phyloP scores from a whole-genome alignment of 2,113 vertebrate species.

The Lates calcarifer region DNA sequence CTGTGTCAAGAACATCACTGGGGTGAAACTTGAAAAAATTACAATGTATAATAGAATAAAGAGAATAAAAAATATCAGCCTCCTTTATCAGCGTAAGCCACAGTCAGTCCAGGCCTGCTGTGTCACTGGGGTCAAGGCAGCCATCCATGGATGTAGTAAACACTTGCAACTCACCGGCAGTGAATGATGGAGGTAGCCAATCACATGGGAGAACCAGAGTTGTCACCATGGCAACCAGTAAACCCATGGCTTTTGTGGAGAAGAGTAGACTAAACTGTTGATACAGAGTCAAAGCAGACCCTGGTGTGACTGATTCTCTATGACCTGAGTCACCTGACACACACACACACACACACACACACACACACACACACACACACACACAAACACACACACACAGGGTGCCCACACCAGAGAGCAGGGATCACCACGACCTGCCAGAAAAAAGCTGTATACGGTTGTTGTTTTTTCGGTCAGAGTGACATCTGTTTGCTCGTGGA shows the following conservation, averaged over 20 bases:
- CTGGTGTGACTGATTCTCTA: conserved; percentile 33
- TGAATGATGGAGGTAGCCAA: conserved; percentile 35
- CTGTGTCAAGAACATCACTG: neutral
- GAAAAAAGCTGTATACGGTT: conserved; percentile 21
- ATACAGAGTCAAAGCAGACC: conserved; percentile 61
- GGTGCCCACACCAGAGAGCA: conserved; percentile 3
- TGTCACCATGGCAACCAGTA: conserved; percentile 56
- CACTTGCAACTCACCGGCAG: conserved; percentile 21
- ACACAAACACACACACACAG: conserved; percentile 30
- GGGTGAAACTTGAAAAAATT: neutral
- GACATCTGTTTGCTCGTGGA: conserved; percentile 63
- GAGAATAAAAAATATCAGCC: neutral
- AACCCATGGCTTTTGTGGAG: conserved; percentile 47
- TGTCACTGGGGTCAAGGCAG: conserved; percentile 29
- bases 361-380: conserved; percentile 27
- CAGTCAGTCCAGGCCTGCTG: conserved; percentile 1
- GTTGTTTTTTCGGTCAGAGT: conserved; percentile 53
- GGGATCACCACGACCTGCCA: conserved; percentile 56
- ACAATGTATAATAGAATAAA: neutral
- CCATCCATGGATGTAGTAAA: conserved; percentile 1
- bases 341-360: conserved; percentile 12
- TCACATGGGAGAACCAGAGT: conserved; percentile 6
- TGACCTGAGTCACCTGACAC: conserved; percentile 35
- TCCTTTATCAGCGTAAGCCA: neutral
- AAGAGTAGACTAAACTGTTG: conserved; percentile 75